A percentile compares a stretch with the other conserved stretches of the same genome.
These are phyloP conservation scores for Ariopsis seemanni DNA, from an alignment of 2,113 vertebrate species.

Conservation along the genomic window DNA sequence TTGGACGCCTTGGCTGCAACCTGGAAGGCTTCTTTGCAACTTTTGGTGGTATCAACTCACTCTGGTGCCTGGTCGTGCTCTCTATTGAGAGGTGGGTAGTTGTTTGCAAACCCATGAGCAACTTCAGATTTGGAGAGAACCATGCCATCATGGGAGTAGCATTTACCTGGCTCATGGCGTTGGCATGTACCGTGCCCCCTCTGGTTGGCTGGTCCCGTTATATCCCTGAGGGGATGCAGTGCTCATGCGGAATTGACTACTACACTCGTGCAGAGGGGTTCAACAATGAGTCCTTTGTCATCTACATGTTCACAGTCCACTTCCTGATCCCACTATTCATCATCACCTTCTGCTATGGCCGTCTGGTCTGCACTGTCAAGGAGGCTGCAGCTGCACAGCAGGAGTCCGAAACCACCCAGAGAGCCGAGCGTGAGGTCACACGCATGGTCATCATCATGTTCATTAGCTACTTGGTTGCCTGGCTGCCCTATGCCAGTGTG, in stretches of 20 bases:
- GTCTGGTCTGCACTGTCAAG: conserved; percentile 93
- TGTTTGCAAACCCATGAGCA: conserved; percentile 97
- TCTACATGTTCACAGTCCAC: conserved; percentile 96
- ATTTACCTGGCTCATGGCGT: conserved; percentile 85
- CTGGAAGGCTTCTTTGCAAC: conserved; percentile 94
- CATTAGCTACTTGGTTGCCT: conserved; percentile 84
- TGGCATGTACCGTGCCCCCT: conserved; percentile 80
- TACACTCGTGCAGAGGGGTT: conserved; percentile 87
- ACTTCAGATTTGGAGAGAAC: conserved; percentile 93
- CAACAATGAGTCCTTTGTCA: conserved; percentile 92
- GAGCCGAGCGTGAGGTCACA: conserved; percentile 94
- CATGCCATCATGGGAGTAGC: conserved; percentile 88
- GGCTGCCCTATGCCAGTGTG: conserved; percentile 84
- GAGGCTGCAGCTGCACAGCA: conserved; percentile 96
- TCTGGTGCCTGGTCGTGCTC: conserved; percentile 93
- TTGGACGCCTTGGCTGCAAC: conserved; percentile 88
- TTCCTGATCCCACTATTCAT: conserved; percentile 73
- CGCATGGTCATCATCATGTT: conserved; percentile 97
- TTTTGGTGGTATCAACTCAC: conserved; percentile 85
- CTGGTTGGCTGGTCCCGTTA: conserved; percentile 91
- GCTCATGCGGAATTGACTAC: conserved; percentile 93
- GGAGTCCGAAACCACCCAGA: conserved; percentile 96
- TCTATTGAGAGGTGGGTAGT: conserved; percentile 92
- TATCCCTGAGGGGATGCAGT: conserved; percentile 97
- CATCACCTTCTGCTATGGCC: conserved; percentile 95